phyloP scores from a whole-genome alignment of 2,797 vertebrate genomes.

The Pteropus rufus region DNA sequence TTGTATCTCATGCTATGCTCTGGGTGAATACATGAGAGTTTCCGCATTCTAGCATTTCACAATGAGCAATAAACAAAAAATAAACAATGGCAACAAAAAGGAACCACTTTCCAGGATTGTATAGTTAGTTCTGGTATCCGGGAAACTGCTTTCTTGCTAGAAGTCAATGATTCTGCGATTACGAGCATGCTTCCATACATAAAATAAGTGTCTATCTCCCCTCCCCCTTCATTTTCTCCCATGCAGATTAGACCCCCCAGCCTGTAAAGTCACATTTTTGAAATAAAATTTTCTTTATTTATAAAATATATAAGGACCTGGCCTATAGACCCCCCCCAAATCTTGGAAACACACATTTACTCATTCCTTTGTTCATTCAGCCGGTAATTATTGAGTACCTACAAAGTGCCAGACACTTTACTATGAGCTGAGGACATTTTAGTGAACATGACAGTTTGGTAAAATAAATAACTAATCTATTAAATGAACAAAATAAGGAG shows the following conservation, averaged over 20 bases:
- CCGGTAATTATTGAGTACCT: background rate
- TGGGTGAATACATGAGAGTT: background rate
- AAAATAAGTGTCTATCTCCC: conserved; percentile 5
- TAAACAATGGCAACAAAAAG: conserved; percentile 39
- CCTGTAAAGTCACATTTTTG: background rate
- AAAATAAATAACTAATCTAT: background rate
- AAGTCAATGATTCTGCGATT: conserved; percentile 18
- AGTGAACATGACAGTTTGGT: background rate
- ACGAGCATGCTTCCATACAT: conserved; percentile 15
- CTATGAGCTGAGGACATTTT: background rate
- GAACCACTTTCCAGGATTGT: conserved; percentile 6
- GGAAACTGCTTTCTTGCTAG: conserved; percentile 57
- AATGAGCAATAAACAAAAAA: background rate
- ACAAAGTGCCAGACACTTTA: background rate
- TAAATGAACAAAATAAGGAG: background rate
- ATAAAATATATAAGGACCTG: background rate
- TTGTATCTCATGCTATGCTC: background rate
- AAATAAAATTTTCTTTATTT: conserved; percentile 8
- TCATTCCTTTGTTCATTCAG: background rate
- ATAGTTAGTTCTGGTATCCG: conserved; percentile 55
- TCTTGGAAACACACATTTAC: background rate
- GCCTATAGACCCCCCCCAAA: background rate
- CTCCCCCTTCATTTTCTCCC: background rate
- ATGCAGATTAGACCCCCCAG: background rate
- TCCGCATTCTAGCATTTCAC: background rate